Percentiles rank a stretch among this genome's conserved stretches.
Evolutionary conservation across 2,113 vertebrate genomes (phyloP).

Genomic region (Amphiprion ocellaris): DNA sequence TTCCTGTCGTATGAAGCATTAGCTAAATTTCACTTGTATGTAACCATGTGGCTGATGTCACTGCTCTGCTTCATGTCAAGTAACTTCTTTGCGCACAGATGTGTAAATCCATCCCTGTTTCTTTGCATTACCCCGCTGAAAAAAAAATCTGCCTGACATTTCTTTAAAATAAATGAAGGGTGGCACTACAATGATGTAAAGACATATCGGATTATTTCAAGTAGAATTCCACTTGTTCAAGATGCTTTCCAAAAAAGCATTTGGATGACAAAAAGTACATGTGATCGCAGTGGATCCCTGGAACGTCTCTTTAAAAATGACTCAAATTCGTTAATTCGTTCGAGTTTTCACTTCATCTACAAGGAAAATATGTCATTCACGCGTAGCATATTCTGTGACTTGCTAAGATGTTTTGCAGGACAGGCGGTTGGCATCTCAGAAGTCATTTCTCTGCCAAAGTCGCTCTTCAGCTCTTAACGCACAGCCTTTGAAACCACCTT

Average conservation of each 20-base stretch:
- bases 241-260: not conserved
- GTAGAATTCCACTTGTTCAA: not conserved
- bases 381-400: slow-evolving; percentile 21
- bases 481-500: slow-evolving; percentile 68
- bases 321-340: slow-evolving; percentile 12
- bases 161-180: not conserved
- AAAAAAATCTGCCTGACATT: not conserved
- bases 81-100: slow-evolving; percentile 1
- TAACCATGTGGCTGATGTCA: not conserved
- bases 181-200: not conserved
- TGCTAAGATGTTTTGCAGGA: slow-evolving; percentile 45
- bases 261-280: slow-evolving; percentile 6
- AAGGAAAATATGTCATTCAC: slow-evolving; percentile 23
- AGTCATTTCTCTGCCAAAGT: slow-evolving; percentile 40
- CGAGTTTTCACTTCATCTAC: not conserved
- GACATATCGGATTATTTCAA: not conserved
- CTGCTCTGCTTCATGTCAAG: not conserved
- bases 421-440: slow-evolving; percentile 35
- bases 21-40: not conserved
- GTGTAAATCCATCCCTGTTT: not conserved
- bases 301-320: not conserved
- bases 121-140: not conserved
- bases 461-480: slow-evolving; percentile 32
- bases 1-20: not conserved
- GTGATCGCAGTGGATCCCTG: not conserved